Evolutionary conservation across 2,797 vertebrate species (phyloP).

Genomic region (Podarcis lilfordi): DNA sequence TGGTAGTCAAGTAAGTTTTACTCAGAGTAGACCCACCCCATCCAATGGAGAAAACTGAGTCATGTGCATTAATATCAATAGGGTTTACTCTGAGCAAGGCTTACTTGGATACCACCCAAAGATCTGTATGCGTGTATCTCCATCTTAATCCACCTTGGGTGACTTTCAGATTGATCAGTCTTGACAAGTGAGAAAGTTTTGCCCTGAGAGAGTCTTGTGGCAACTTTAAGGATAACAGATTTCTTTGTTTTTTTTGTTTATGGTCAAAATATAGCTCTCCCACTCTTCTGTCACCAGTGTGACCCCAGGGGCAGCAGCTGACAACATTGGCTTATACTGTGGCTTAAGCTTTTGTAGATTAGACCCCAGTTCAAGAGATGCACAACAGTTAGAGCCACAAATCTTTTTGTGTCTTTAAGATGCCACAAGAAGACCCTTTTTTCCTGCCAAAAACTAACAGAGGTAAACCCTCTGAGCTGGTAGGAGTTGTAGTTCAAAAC

Average conservation of each 20-base stretch:
- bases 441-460: neutral
- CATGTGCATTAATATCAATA: no score
- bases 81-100: neutral
- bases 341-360: neutral
- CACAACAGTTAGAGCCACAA: neutral
- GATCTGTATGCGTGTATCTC: neutral
- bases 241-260: neutral
- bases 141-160: neutral
- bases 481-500: no score
- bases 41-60: no score
- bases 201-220: neutral
- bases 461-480: no score
- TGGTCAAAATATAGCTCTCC: neutral
- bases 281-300: no score
- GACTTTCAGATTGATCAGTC: neutral
- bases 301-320: neutral
- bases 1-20: no score
- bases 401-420: neutral
- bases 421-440: neutral
- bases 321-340: neutral
- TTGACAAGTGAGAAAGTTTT: neutral
- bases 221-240: neutral
- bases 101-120: neutral
- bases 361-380: no score
- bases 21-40: no score